Conservation (phyloP, 2,888 invertebrate genomes). For the Apomyelois bistriatella region DNA sequence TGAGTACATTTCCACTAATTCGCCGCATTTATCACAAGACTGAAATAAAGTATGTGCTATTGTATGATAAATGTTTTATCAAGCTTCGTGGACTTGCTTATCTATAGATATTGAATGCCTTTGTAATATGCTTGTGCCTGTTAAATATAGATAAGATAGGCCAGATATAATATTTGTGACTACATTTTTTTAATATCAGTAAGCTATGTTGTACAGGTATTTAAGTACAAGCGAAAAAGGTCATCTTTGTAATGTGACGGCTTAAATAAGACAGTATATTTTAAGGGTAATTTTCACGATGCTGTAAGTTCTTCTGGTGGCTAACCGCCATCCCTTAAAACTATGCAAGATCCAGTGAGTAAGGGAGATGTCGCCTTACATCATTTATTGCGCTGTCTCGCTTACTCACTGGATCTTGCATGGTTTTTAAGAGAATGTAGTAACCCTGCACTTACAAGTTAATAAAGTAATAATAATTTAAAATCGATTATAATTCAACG, state of each 20-base stretch:
- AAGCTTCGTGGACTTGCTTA: neutral
- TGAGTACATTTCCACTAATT: neutral
- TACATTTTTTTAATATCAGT: neutral
- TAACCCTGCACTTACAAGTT: too few relatives aligned
- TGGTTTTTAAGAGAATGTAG: too few relatives aligned
- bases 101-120: conserved; percentile 18
- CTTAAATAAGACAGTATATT: too few relatives aligned
- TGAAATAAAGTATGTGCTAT: neutral
- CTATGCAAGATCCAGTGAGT: too few relatives aligned
- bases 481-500: too few relatives aligned
- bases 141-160: conserved; percentile 24
- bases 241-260: neutral
- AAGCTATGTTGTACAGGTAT: neutral
- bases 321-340: too few relatives aligned
- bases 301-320: too few relatives aligned
- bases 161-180: conserved; percentile 14
- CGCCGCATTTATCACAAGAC: conserved; percentile 1
- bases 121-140: conserved; percentile 63
- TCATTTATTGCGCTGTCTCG: too few relatives aligned
- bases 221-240: neutral
- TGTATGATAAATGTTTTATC: neutral
- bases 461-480: too few relatives aligned
- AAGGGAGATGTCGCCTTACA: too few relatives aligned
- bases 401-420: too few relatives aligned
- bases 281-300: too few relatives aligned